Conservation (phyloP, 2,888 invertebrate species). For the Tubulanus polymorphus region DNA sequence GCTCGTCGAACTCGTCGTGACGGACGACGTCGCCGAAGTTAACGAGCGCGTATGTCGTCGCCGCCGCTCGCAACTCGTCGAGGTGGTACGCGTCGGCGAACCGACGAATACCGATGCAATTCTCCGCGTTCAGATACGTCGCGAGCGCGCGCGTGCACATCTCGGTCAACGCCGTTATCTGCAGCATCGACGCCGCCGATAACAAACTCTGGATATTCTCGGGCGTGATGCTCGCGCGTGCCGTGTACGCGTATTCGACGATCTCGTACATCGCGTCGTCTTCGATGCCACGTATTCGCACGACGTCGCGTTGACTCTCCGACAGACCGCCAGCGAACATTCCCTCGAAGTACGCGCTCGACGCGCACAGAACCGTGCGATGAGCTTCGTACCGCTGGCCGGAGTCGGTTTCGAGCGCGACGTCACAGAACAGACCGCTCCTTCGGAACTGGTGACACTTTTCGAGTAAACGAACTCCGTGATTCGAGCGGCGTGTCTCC, state of each 20-base stretch:
- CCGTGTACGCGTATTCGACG: constrained; percentile 55
- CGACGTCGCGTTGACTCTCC: constrained; percentile 51
- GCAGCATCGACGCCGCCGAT: constrained; percentile 54
- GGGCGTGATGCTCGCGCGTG: constrained; percentile 45
- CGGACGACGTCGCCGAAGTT: constrained; percentile 33
- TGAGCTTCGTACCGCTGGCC: constrained; percentile 55
- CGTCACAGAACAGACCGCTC: constrained; percentile 56
- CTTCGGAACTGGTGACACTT: too few species aligned
- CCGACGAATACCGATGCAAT: constrained; percentile 58
- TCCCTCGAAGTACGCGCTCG: constrained; percentile 46
- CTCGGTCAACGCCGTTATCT: constrained; percentile 52
- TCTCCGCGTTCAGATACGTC: constrained; percentile 55
- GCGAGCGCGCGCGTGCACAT: constrained; percentile 55
- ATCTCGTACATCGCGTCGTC: constrained; percentile 50
- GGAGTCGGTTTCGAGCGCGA: constrained; percentile 52
- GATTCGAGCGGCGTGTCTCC: too few species aligned
- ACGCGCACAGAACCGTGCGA: constrained; percentile 51
- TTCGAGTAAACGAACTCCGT: too few species aligned
- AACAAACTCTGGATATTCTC: constrained; percentile 54
- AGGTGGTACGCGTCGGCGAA: constrained; percentile 58
- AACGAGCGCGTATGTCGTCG: constrained; percentile 52
- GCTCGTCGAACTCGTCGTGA: constrained; percentile 48
- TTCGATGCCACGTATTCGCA: constrained; percentile 54
- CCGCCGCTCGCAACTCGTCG: constrained; percentile 52
- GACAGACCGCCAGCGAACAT: constrained; percentile 49